Base-by-base conservation (phyloP, 2,113 vertebrate genomes). In the Tiliqua scincoides region DNA sequence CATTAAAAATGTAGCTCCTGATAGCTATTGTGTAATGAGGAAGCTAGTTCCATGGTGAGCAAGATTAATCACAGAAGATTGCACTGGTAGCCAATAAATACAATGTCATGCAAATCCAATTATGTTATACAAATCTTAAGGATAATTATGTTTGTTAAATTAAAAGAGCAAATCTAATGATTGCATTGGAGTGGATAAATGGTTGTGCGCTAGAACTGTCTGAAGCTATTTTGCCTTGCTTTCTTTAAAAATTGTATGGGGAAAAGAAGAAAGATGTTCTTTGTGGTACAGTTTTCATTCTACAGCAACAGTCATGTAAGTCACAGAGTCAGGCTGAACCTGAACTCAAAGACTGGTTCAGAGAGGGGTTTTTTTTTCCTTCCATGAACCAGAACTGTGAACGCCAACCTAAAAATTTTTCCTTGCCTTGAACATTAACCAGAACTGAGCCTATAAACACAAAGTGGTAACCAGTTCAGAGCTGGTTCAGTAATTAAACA, bases 111-210 rank as follows among this genome's bases (percentile, higher is more conserved):
- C 23, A 62, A 78, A 83, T 77, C 5, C 37, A 87, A 30, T 87
- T 87, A 37, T 52, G 3, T 17, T 57, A 62, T 77, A 52, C 73
- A 61, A 52, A 78, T 62, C 17, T 37, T 83, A 78, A 77, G n/a
- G 37, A 12, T 78, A 72, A 52, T 61, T 37, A 78, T 52, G 17
- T 87, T 83, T 71, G 54, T 83, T 87, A 70, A 83, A 87, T 82
- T 82, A 63, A 83, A 61, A 85, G 40, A 71, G 8, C 80, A 78
- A 61, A 83, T 83, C 30, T 83, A 48, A 72, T 78, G 21, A 71
- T 87, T 79, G 54, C 21, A 83, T 32, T 59, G 17, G 54, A 68
- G 14, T 72, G 40, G 80, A 70, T 76, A 43, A 87, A 77, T 77
- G 32, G 12, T 70, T 43, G 35, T 87, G 21, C 23, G 15, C 11